Percentiles rank a stretch among this genome's conserved stretches.
These are phyloP conservation scores for Triplophysa bombifrons DNA, from an alignment of 2,797 vertebrate species.

Conservation along the genomic window DNA sequence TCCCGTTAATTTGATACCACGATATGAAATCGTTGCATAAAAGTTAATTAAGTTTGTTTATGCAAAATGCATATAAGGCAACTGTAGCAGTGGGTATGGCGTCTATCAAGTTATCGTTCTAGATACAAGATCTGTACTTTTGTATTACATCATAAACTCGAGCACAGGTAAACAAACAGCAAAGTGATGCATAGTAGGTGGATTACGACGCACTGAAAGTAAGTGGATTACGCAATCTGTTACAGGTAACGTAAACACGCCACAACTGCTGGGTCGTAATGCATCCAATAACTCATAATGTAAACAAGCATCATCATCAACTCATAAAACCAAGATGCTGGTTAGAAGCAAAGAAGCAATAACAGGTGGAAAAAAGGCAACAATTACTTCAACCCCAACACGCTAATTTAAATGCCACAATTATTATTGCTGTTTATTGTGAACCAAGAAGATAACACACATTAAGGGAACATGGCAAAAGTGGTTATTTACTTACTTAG, in stretches of 20 bases:
- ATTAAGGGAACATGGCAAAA: neutral
- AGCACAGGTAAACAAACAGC: slow-evolving; percentile 6
- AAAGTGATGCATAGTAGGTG: neutral
- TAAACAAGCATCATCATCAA: slow-evolving; percentile 2
- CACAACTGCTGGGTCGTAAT: neutral
- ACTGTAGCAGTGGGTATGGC: neutral
- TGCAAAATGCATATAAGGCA: neutral
- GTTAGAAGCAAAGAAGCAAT: too few relatives aligned
- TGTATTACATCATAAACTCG: neutral
- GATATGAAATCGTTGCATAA: too few relatives aligned
- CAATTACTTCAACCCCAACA: too few relatives aligned
- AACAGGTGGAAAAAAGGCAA: too few relatives aligned
- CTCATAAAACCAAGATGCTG: too few relatives aligned
- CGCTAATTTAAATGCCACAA: too few relatives aligned
- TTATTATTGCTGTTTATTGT: too few relatives aligned
- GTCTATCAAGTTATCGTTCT: neutral
- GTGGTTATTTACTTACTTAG: slow-evolving; percentile 68
- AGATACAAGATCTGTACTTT: neutral
- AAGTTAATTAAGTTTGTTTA: too few relatives aligned
- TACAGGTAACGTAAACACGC: slow-evolving; percentile 28
- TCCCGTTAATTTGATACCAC: neutral
- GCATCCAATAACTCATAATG: neutral
- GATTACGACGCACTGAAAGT: slow-evolving; percentile 8
- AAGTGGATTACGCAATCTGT: slow-evolving; percentile 7
- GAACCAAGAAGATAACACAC: too few relatives aligned